phyloP scores from a whole-genome alignment of 2,797 vertebrate species.

The Bucorvus abyssinicus region DNA sequence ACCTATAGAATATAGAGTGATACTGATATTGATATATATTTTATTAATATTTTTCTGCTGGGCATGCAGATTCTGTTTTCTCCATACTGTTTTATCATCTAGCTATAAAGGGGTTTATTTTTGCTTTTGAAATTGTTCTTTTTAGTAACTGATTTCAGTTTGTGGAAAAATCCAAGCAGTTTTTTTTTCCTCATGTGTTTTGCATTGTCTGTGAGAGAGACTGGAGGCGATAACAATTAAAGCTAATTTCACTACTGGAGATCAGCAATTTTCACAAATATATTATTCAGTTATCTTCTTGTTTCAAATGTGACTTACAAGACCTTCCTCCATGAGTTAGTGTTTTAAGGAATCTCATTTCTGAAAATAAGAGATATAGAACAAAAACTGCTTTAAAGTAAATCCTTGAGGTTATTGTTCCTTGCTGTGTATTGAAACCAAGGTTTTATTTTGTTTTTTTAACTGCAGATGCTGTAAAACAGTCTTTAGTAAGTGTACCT shows the following conservation, averaged over 20 bases:
- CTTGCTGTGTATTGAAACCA: background rate
- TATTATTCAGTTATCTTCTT: background rate
- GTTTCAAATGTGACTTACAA: background rate
- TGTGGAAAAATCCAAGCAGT: background rate
- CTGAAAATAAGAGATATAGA: background rate
- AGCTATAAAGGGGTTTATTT: background rate
- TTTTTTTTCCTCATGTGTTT: background rate
- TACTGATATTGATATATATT: background rate
- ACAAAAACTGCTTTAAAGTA: background rate
- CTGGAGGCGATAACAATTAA: background rate
- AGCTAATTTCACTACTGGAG: background rate
- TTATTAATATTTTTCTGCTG: background rate
- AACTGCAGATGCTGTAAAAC: slow-evolving; percentile 80
- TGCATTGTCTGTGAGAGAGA: background rate
- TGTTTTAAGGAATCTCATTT: background rate
- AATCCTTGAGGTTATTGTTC: background rate
- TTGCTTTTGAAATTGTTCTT: background rate
- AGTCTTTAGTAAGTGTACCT: slow-evolving; percentile 81
- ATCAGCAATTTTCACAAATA: background rate
- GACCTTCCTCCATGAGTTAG: background rate
- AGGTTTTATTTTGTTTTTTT: background rate
- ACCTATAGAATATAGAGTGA: background rate
- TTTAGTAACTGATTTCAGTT: background rate
- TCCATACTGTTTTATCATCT: background rate
- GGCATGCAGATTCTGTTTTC: background rate